phyloP scores from a whole-genome alignment of 2,113 vertebrate genomes.

The Tonatia bakeri region DNA sequence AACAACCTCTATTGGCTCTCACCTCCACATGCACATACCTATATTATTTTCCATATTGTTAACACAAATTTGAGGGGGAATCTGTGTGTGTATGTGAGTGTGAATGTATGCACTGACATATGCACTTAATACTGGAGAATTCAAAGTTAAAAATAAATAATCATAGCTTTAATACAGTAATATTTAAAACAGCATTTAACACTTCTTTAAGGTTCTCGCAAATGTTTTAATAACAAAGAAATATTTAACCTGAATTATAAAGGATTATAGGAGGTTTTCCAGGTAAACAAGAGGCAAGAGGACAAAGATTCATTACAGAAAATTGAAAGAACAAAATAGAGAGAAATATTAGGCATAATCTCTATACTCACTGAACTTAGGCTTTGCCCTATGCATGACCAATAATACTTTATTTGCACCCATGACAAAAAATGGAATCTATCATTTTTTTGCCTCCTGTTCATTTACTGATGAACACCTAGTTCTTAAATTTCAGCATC shows the following conservation, averaged over 20 bases:
- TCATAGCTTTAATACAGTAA: background rate
- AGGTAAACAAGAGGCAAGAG: background rate
- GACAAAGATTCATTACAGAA: background rate
- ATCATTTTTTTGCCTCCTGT: background rate
- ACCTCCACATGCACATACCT: background rate
- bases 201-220: background rate
- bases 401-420: background rate
- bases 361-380: background rate
- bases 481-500: background rate
- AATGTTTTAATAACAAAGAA: background rate
- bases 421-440: background rate
- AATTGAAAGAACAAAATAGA: background rate
- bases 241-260: background rate
- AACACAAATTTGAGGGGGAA: background rate
- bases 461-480: background rate
- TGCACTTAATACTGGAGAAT: background rate
- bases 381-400: background rate
- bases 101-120: background rate
- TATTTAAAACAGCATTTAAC: background rate
- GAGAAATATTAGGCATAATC: background rate
- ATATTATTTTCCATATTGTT: background rate
- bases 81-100: background rate
- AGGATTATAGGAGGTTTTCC: background rate
- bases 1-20: background rate
- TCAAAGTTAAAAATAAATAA: background rate